Evolutionary conservation across 37 sponge, comb jelly and placozoan species (phyloP).

Genomic region (Diacarnus erythraeanus): DNA sequence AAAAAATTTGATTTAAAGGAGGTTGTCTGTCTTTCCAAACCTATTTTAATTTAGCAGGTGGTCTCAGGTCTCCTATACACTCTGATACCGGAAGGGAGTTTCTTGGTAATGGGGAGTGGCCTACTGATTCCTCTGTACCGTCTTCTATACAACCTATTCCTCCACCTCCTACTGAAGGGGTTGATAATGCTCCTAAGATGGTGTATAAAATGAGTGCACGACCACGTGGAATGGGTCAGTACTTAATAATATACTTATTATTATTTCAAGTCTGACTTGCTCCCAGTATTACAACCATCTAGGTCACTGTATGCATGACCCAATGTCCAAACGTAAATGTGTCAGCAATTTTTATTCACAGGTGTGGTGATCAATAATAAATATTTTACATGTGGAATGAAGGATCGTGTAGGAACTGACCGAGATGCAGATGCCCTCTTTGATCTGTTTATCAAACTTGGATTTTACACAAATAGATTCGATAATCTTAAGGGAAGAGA

Average conservation of each 20-base stretch:
- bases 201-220: slow-evolving; percentile 65
- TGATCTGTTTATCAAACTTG: slow-evolving; percentile 49
- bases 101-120: slow-evolving; percentile 53
- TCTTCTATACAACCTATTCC: not conserved
- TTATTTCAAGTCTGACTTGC: not conserved
- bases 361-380: slow-evolving; percentile 76
- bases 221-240: slow-evolving; percentile 63
- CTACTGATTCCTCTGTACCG: not conserved
- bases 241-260: not conserved
- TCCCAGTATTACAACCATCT: not conserved
- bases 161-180: slow-evolving; percentile 19
- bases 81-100: slow-evolving; percentile 3
- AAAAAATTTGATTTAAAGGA: not conserved
- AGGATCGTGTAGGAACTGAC: slow-evolving; percentile 69
- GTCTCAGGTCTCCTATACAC: not conserved
- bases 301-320: not conserved
- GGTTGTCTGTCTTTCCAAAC: too few species aligned
- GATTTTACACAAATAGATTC: slow-evolving; percentile 48
- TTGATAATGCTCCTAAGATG: slow-evolving; percentile 21
- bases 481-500: slow-evolving; percentile 45
- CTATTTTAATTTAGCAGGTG: not conserved
- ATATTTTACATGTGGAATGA: slow-evolving; percentile 71
- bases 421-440: slow-evolving; percentile 58
- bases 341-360: not conserved
- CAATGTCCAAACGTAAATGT: not conserved